Conservation (phyloP, 2,797 vertebrate species). For the Coregonus sp. region DNA sequence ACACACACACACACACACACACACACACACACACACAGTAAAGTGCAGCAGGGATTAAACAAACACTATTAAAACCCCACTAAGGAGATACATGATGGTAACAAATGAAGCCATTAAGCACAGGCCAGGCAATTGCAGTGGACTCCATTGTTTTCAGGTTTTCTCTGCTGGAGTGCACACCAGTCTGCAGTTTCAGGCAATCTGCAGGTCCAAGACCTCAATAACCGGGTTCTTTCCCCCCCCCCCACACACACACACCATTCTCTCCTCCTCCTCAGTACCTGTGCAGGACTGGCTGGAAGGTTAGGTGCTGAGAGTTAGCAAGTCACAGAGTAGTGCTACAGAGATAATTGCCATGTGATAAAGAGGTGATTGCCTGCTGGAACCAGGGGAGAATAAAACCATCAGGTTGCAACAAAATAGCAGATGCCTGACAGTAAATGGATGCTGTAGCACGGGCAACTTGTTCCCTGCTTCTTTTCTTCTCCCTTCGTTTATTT, state of each 20-base stretch:
- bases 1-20: too few relatives aligned
- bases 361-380: slow-evolving; percentile 83
- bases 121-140: slow-evolving; percentile 35
- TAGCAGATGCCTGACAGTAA: slow-evolving; percentile 81
- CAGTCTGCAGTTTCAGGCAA: slow-evolving; percentile 38
- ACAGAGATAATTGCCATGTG: slow-evolving; percentile 83
- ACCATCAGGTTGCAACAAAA: slow-evolving; percentile 84
- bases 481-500: slow-evolving; percentile 41
- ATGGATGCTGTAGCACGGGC: slow-evolving; percentile 70
- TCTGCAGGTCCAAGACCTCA: slow-evolving; percentile 45
- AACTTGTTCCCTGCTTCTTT: slow-evolving; percentile 61
- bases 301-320: slow-evolving; percentile 71
- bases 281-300: slow-evolving; percentile 53
- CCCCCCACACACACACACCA: slow-evolving; percentile 3
- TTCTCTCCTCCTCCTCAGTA: slow-evolving; percentile 39
- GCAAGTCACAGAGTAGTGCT: slow-evolving; percentile 74
- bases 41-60: slow-evolving; percentile 26
- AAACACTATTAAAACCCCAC: slow-evolving; percentile 38
- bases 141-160: slow-evolving; percentile 35
- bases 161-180: slow-evolving; percentile 31
- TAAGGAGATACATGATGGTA: slow-evolving; percentile 44
- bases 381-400: slow-evolving; percentile 79
- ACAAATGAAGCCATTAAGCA: slow-evolving; percentile 62
- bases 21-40: too few relatives aligned
- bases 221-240: slow-evolving; percentile 33